These are phyloP conservation scores for Poecilia velifera DNA, from an alignment of 2,797 vertebrate species.

Conservation along the genomic window DNA sequence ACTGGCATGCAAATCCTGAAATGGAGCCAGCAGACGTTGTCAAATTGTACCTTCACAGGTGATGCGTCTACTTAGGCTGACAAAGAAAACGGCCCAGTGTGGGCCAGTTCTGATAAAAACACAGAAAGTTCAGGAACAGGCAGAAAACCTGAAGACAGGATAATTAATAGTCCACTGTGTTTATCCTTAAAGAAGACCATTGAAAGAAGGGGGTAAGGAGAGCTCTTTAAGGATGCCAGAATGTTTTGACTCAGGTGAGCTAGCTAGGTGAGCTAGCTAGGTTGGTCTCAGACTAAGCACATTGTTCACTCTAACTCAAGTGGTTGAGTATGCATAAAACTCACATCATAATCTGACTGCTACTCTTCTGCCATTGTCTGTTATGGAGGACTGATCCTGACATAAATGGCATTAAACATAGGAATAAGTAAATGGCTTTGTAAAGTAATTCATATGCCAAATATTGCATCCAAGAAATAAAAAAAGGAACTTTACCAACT, in stretches of 20 bases:
- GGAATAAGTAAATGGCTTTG: too few species aligned
- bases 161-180: background rate
- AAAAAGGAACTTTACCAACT: too few species aligned
- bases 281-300: slow-evolving; percentile 24
- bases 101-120: background rate
- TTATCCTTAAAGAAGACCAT: background rate
- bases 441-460: too few species aligned
- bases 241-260: background rate
- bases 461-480: too few species aligned
- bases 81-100: background rate
- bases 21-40: background rate
- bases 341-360: slow-evolving; percentile 8
- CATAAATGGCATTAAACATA: too few species aligned
- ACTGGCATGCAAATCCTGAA: background rate
- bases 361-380: slow-evolving; percentile 30
- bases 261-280: too few species aligned
- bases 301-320: slow-evolving; percentile 26
- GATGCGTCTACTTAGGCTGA: background rate
- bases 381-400: too few species aligned
- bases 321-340: slow-evolving; percentile 26
- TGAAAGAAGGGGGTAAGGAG: slow-evolving; percentile 2
- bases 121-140: background rate
- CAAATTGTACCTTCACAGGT: background rate
- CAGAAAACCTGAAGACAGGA: too few species aligned
- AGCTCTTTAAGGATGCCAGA: slow-evolving; percentile 10